Percentiles rank a stretch among this genome's conserved stretches.
Conservation (phyloP, 2,113 vertebrate species). For the Sylvilagus bachmani region DNA sequence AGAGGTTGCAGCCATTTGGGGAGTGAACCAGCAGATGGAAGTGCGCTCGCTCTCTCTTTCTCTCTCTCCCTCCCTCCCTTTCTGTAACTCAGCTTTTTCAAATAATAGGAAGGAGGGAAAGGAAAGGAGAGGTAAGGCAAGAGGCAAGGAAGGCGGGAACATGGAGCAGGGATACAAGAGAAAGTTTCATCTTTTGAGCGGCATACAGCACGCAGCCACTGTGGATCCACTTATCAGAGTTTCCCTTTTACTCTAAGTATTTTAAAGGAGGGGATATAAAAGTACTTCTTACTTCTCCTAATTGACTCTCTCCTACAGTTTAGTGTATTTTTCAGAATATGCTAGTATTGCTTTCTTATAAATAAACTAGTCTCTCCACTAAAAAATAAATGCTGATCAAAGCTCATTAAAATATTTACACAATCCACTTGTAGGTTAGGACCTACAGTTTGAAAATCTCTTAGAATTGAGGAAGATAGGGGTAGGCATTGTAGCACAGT, state of each 20-base stretch:
- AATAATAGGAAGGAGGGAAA: no score
- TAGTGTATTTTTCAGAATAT: slow-evolving; percentile 2
- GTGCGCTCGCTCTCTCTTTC: no score
- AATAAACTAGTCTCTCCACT: background rate
- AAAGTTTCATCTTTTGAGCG: background rate
- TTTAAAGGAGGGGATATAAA: background rate
- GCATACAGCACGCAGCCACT: background rate
- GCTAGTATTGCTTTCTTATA: slow-evolving; percentile 35
- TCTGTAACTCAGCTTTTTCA: no score
- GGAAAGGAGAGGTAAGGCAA: no score
- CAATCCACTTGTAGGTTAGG: background rate
- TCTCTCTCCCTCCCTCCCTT: no score
- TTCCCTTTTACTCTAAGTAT: slow-evolving; percentile 31
- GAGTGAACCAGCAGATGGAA: no score
- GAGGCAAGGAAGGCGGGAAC: no score
- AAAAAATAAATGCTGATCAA: slow-evolving; percentile 2
- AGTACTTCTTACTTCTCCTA: background rate
- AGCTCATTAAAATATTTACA: slow-evolving; percentile 25
- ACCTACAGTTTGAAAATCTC: slow-evolving; percentile 4
- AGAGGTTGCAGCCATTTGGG: no score
- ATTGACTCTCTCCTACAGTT: slow-evolving; percentile 21
- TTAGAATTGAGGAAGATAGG: background rate
- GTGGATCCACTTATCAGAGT: background rate
- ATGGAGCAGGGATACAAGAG: background rate
- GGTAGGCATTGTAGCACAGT: no score